Evolutionary conservation across 2,888 invertebrate species (phyloP), one percentile per base, ranked within the genome.

Genomic region (Caenorhabditis panamensis): DNA sequence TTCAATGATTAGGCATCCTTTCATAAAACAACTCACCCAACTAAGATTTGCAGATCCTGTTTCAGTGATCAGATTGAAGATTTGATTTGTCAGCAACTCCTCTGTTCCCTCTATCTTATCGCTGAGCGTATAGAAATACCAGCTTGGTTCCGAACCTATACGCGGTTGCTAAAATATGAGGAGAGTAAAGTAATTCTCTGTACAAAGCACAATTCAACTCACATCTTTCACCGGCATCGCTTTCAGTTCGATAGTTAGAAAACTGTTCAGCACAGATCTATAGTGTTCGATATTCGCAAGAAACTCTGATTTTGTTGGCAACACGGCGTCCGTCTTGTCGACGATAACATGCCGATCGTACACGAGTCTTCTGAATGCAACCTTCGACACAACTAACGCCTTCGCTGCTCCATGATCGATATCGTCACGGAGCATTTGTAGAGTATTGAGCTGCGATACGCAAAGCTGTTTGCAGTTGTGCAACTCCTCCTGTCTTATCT

Each of bases 361-460:
- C 3, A 80, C 53, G 18, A 80, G 44, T 54, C 66, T 56, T 36
- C 80, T 62, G 28, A 80, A 80, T 4, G 62, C 64, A 6, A 47
- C 18, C 54, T 63, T 64, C 47, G 69, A 63, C 0, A 80, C 54
- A 28, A 80, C 61, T 11, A 80, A 53, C 8, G 56, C 67, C 31
- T 75, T 80, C 0, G 47, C 49, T 4, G 80, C 59, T 24, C 80
- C 80, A n/a, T 64, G 28, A 31, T 58, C 28, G 53, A 80, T 80
- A 22, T 80, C 75, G 6, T 80, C 80, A 2, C 63, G 61, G 2
- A 80, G 54, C 75, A 80, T 64, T 66, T 80, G 80, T 20, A 80
- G 59, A 1, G 61, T 41, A 54, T 80, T 80, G 8, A 79, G 24
- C 26, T 79, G 73, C 2, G 67, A 11, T 6, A 79, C 73, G 13